These are phyloP conservation scores for Hyperopisus bebe DNA, from an alignment of 2,113 vertebrate species.

Conservation along the genomic window DNA sequence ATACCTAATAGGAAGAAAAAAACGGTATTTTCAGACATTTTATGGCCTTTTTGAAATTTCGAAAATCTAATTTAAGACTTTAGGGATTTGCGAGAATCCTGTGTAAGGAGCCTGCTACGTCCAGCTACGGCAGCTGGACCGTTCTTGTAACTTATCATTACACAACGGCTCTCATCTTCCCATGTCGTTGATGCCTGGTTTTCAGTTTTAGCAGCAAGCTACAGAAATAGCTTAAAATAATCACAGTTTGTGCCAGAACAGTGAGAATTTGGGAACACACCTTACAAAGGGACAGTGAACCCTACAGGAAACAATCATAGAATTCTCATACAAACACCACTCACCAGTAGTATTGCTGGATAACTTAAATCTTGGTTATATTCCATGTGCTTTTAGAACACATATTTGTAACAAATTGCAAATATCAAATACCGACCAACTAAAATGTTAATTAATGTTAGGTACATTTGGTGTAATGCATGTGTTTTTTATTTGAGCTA, in stretches of 20 bases:
- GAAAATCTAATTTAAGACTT: neutral
- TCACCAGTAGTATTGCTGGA: neutral
- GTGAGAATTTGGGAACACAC: neutral
- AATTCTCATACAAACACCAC: neutral
- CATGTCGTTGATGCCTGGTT: neutral
- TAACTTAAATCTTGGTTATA: neutral
- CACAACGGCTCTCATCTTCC: neutral
- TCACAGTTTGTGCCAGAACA: neutral
- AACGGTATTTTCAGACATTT: neutral
- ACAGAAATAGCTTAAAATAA: neutral
- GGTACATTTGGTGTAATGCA: neutral
- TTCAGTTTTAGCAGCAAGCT: neutral
- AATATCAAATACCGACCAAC: neutral
- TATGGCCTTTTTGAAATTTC: neutral
- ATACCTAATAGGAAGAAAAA: neutral
- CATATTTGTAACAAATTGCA: neutral
- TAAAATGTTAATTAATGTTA: neutral
- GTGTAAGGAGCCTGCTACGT: neutral
- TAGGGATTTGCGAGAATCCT: neutral
- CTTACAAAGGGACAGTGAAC: neutral
- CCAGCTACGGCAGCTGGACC: neutral
- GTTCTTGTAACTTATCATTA: neutral
- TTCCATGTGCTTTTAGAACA: neutral
- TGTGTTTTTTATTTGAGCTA: neutral
- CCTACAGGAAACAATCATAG: neutral